Percentiles rank a stretch among this genome's conserved stretches.
Conservation (phyloP, 2,888 invertebrate genomes). For the Lasioglossum morio region DNA sequence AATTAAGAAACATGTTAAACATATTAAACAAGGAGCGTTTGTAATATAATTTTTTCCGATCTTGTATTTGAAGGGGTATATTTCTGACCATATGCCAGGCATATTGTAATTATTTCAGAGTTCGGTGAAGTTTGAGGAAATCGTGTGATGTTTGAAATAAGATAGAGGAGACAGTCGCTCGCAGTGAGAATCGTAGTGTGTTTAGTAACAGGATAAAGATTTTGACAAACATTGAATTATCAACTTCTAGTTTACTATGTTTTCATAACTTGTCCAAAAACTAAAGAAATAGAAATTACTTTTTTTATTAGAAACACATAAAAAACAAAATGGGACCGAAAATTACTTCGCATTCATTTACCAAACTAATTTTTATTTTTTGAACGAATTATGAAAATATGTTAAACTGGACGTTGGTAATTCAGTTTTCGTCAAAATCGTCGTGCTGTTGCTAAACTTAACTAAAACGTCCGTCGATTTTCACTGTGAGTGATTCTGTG, state of each 20-base stretch:
- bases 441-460: background rate
- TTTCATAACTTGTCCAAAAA: too few relatives aligned
- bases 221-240: too few relatives aligned
- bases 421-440: too few relatives aligned
- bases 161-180: background rate
- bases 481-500: background rate
- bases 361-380: too few relatives aligned
- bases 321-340: too few relatives aligned
- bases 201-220: too few relatives aligned
- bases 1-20: conserved; percentile 61
- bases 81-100: background rate
- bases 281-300: too few relatives aligned
- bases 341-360: too few relatives aligned
- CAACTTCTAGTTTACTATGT: too few relatives aligned
- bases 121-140: background rate
- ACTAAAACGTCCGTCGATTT: background rate
- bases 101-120: background rate
- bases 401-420: too few relatives aligned
- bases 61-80: conserved; percentile 13
- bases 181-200: background rate
- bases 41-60: conserved; percentile 39
- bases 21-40: conserved; percentile 45
- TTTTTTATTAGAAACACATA: too few relatives aligned
- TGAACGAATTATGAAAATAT: too few relatives aligned
- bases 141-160: background rate